These are phyloP conservation scores for Harpegnathos saltator DNA, from an alignment of 1,140 invertebrate genomes.

Conservation along the genomic window DNA sequence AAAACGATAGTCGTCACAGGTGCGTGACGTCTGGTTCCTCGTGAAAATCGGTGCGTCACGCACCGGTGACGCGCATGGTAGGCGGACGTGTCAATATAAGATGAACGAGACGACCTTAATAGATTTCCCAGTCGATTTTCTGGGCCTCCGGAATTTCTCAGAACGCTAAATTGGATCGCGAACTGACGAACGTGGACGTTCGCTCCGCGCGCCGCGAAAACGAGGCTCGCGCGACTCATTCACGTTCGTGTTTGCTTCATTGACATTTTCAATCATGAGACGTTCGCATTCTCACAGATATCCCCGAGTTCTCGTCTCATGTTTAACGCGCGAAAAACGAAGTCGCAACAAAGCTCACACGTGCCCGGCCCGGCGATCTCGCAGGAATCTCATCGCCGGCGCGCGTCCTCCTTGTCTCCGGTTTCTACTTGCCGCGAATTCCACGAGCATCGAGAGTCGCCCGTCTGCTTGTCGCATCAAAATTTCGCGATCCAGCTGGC, in stretches of 20 bases:
- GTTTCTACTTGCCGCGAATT: slow-evolving; percentile 44
- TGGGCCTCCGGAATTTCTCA: too few relatives aligned
- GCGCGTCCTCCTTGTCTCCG: slow-evolving; percentile 10
- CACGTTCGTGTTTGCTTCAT: slow-evolving; percentile 18
- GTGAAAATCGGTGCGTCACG: too few relatives aligned
- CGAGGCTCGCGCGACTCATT: background rate
- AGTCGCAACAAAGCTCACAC: slow-evolving; percentile 5
- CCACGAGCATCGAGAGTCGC: background rate
- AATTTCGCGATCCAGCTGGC: slow-evolving; percentile 37
- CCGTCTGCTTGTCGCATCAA: slow-evolving; percentile 4
- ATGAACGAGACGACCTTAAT: too few relatives aligned
- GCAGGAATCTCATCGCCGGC: background rate
- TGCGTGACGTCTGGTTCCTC: too few relatives aligned
- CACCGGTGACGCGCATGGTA: too few relatives aligned
- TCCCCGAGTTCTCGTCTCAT: slow-evolving; percentile 24
- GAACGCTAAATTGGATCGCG: too few relatives aligned
- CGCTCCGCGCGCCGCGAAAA: background rate
- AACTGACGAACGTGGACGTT: too few relatives aligned
- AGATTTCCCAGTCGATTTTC: too few relatives aligned
- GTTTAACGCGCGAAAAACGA: slow-evolving; percentile 30
- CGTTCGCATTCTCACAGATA: slow-evolving; percentile 30
- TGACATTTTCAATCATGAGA: slow-evolving; percentile 9
- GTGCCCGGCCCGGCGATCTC: background rate
- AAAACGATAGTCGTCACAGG: too few relatives aligned
- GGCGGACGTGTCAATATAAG: too few relatives aligned